Evolutionary conservation across 1,140 invertebrate species (phyloP), one percentile per base, ranked within the genome.

Genomic region (Medauroidea extradentata): DNA sequence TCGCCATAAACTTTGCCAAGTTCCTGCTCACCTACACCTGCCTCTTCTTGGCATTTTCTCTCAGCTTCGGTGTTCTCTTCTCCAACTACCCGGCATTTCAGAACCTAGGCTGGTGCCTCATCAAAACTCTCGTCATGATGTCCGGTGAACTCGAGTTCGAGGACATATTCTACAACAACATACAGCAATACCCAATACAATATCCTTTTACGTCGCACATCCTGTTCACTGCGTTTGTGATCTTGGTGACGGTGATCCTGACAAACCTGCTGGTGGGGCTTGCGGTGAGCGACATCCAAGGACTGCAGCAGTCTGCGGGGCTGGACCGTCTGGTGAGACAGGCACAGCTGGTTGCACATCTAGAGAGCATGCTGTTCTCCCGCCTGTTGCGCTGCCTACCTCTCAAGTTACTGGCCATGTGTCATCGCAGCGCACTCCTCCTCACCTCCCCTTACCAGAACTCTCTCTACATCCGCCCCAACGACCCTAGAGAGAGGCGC

Each of bases 51-150:
- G 90, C 88, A 0, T 93, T 92, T 69, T 85, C 85, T 0, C 67
- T 91, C 3, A 84, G 85, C 23, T 91, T 93, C 66, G 86, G 84
- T 16, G 87, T 93, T 13, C 73, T 93, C 7, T 90, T 91, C 67
- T 84, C 85, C 18, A 86, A 89, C 60, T 88, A 89, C 65, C 79
- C 82, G 3, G 81, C 88, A 0, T 90, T 90, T 67, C 73, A 74
- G 39, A 78, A 84, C 63, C 78, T 87, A 1, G 70, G 79, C 0
- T 74, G 82, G 53, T 80, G 82, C 0, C 66, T 91, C 0, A 70
- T 93, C 0, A 93, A 93, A 75, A 88, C 88, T 0, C 82, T 93
- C 2, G 87, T 92, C 43, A 93, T 94, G 90, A 91, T 94, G 89
- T 89, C 89, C 0, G 90, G 91, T 0, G 88, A 93, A 68, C 72